Base-by-base conservation (phyloP, 2,113 vertebrate genomes). In the Potamarius usumacintae region DNA sequence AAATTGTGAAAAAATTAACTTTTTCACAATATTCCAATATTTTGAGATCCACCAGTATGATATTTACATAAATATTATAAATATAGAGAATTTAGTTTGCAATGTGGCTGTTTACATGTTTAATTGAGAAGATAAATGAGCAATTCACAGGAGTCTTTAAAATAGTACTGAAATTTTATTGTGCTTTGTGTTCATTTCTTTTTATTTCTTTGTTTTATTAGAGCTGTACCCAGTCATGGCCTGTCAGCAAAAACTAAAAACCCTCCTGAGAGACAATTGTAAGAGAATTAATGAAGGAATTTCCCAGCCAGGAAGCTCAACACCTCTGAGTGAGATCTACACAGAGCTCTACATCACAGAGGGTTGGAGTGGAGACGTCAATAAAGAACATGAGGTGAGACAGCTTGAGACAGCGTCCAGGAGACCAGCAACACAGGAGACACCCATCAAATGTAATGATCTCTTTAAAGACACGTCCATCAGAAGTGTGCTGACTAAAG, bases 291-390 rank as follows among this genome's bases (percentile, higher is more conserved):
- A 76, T 52, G 72, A 76, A 76, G 72, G 72, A 52, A 76, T 76
- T 10, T 78, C 76, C 2, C 76, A 78, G 25, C 12, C 0, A 27
- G 76, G 76, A 78, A 78, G 50, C 14, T 78, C 76, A 78, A 25
- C 42, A 18, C 69, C 86, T 67, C 62, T 86, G 85, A 89, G 81
- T 42, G 57, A 86, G 72, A 90, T 90, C 88, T 90, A 90, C 86
- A 90, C 86, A 84, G 90, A 89, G 80, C 84, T 91, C 76, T 91
- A 89, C 86, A 89, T 91, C 86, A 91, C 88, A 86, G 82, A 89
- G 60, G 84, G 86, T 14, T 48, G 71, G 34, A 74, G 71, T 74
- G 71, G 71, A 74, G 71, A 74, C 2, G 2, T 74, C 9, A 48
- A 52, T 77, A 53, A 77, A 5, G 74, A 77, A 53, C 74, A 77